Percentiles rank a stretch among this genome's conserved stretches.
phyloP scores from a whole-genome alignment of 2,797 vertebrate species.

The Protonibea diacanthus region DNA sequence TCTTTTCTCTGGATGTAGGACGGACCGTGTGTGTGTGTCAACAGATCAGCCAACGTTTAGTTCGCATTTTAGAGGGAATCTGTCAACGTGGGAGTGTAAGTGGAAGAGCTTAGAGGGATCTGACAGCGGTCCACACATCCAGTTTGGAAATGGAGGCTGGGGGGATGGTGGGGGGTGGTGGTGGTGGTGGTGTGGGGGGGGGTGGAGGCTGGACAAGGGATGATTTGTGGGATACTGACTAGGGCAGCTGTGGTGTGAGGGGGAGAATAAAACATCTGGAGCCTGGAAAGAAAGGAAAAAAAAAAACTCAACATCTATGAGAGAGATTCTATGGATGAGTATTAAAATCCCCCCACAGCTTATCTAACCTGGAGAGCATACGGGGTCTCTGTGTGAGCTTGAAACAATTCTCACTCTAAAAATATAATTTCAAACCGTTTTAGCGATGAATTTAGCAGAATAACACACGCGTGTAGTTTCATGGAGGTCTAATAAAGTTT shows the following conservation, averaged over 20 bases:
- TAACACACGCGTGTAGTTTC: not conserved
- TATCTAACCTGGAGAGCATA: slow-evolving; percentile 13
- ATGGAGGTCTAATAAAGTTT: slow-evolving; percentile 18
- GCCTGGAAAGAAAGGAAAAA: slow-evolving; percentile 28
- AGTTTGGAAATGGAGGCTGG: slow-evolving; percentile 21
- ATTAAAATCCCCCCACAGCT: slow-evolving; percentile 13
- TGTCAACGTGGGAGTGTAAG: slow-evolving; percentile 28
- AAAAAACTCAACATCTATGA: slow-evolving; percentile 12
- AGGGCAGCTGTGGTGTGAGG: slow-evolving; percentile 49
- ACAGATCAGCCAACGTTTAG: slow-evolving; percentile 3
- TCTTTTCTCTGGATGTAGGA: slow-evolving; percentile 2
- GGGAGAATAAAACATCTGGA: slow-evolving; percentile 68
- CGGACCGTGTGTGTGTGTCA: not conserved
- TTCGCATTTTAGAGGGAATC: slow-evolving; percentile 30
- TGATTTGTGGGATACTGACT: slow-evolving; percentile 64
- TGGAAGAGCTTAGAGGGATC: slow-evolving; percentile 26
- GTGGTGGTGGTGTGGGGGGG: not conserved
- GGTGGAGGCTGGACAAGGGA: slow-evolving; percentile 32
- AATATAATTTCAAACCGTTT: slow-evolving; percentile 8
- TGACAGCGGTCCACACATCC: slow-evolving; percentile 37
- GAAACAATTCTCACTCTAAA: slow-evolving; percentile 14
- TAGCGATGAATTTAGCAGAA: slow-evolving; percentile 2
- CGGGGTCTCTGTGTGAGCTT: not conserved
- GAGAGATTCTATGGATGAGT: slow-evolving; percentile 18
- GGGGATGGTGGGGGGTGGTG: not conserved